These are phyloP conservation scores for Melanophora roralis DNA, from an alignment of 2,888 invertebrate genomes.

Conservation along the genomic window DNA sequence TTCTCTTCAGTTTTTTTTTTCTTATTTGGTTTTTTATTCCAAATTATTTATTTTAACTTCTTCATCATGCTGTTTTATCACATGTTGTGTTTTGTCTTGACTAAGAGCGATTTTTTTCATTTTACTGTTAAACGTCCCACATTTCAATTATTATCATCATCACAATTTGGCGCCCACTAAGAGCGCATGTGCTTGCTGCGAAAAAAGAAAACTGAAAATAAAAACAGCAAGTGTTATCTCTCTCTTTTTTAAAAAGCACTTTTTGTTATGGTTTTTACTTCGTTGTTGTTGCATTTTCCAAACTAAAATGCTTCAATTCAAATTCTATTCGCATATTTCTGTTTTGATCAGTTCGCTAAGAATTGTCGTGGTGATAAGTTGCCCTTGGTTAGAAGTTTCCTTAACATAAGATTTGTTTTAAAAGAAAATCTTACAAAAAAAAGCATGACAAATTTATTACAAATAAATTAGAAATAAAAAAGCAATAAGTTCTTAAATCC, in stretches of 20 bases:
- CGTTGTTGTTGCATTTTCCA: constrained; percentile 61
- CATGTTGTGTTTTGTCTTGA: constrained; percentile 56
- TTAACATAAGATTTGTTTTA: not conserved
- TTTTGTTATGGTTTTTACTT: constrained; percentile 13
- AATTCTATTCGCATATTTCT: constrained; percentile 77
- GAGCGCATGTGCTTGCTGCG: constrained; percentile 55
- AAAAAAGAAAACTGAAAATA: constrained; percentile 56
- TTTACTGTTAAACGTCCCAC: constrained; percentile 54
- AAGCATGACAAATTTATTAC: not conserved
- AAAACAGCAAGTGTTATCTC: constrained; percentile 55
- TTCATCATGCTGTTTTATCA: constrained; percentile 59
- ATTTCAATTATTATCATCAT: constrained; percentile 56
- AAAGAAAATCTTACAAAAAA: not conserved
- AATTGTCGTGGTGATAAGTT: constrained; percentile 73
- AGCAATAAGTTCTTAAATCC: no score
- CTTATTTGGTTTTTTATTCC: not conserved
- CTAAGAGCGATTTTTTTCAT: not conserved
- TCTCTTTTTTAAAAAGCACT: constrained; percentile 45
- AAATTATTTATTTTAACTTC: constrained; percentile 4
- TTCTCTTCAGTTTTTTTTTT: not conserved
- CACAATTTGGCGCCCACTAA: constrained; percentile 60
- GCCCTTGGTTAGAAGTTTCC: constrained; percentile 32
- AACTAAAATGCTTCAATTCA: constrained; percentile 64
- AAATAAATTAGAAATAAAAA: not conserved
- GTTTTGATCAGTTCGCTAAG: constrained; percentile 78